Conservation (phyloP, 2,888 invertebrate species). For the Meghimatium bilineatum region DNA sequence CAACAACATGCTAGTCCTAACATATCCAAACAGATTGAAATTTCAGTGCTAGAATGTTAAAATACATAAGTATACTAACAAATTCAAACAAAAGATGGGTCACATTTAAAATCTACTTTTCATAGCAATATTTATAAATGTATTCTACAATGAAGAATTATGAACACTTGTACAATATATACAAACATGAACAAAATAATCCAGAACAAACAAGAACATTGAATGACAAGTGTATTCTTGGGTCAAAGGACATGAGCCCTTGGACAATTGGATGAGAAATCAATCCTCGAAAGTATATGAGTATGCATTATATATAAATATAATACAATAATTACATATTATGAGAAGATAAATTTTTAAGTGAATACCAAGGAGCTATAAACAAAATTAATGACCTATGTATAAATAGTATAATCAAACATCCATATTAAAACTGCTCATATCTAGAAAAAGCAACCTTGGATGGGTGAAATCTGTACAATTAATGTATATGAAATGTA, state of each 20-base stretch:
- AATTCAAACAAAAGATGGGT: no score
- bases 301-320: neutral
- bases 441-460: neutral
- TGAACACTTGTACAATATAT: constrained; percentile 24
- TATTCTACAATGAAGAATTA: neutral
- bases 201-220: neutral
- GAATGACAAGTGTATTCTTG: no score
- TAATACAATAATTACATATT: neutral
- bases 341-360: neutral
- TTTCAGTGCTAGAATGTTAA: no score
- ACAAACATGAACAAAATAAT: neutral
- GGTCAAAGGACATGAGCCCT: no score
- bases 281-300: neutral
- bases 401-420: neutral
- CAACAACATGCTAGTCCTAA: no score
- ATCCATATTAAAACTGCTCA: neutral
- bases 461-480: constrained; percentile 5
- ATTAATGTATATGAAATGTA: neutral
- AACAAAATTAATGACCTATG: neutral
- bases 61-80: no score
- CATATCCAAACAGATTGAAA: no score
- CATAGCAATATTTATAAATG: neutral
- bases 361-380: neutral
- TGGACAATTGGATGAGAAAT: no score
- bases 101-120: neutral